A percentile compares a stretch with the other conserved stretches of the same genome.
Evolutionary conservation across 2,113 vertebrate species (phyloP).

Genomic region (Tautogolabrus adspersus): DNA sequence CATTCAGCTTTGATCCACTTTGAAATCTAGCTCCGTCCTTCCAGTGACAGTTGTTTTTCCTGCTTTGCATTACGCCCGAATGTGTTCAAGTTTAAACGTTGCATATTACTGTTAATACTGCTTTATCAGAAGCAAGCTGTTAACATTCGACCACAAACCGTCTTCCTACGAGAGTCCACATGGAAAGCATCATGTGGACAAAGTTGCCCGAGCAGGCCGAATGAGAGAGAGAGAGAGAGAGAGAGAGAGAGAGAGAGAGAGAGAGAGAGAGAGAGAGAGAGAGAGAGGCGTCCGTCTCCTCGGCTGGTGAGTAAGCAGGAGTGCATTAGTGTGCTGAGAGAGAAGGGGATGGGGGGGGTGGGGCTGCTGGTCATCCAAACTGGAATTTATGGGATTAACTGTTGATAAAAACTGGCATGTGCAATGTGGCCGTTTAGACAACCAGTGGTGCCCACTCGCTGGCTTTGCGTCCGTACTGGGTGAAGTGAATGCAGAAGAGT

Average conservation of each 20-base stretch:
- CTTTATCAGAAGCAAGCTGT: neutral
- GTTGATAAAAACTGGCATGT: conserved; percentile 50
- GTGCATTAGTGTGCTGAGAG: conserved; percentile 43
- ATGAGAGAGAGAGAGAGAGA: neutral
- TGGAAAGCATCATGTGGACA: neutral
- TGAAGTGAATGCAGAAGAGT: neutral
- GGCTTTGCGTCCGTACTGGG: conserved; percentile 85
- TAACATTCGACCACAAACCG: conserved; percentile 7
- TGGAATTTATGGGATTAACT: conserved; percentile 28
- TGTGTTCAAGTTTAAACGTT: conserved; percentile 1
- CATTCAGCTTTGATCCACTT: neutral
- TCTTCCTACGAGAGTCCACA: conserved; percentile 9
- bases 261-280: neutral
- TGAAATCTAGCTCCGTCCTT: no score
- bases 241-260: neutral
- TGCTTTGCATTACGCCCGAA: no score
- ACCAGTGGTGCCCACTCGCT: conserved; percentile 87
- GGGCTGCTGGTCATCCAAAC: conserved; percentile 30
- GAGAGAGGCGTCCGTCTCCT: conserved; percentile 7
- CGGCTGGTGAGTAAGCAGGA: conserved; percentile 30
- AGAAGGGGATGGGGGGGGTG: neutral
- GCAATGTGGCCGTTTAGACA: conserved; percentile 54
- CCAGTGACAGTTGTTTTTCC: neutral
- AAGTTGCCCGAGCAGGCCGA: neutral
- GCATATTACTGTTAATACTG: conserved; percentile 1